Evolutionary conservation across 2,888 invertebrate genomes (phyloP).

Genomic region (Phlogophora meticulosa): DNA sequence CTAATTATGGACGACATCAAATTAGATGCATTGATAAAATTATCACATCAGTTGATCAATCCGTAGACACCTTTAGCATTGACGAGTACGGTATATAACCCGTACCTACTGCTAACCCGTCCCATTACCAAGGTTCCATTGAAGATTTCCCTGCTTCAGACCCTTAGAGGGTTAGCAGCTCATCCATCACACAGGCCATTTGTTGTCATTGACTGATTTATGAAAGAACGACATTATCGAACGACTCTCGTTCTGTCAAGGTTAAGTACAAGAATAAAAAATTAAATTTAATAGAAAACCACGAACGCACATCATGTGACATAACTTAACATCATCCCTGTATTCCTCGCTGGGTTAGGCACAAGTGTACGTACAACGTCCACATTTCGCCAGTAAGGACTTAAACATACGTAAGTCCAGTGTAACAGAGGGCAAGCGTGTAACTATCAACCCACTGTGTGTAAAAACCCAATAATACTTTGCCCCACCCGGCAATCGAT

Average conservation of each 20-base stretch:
- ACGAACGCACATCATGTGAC: background rate
- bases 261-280: no score
- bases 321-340: no score
- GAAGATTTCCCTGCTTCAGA: slow-evolving; percentile 9
- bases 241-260: no score
- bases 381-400: no score
- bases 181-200: slow-evolving; percentile 30
- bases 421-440: no score
- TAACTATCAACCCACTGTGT: no score
- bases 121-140: background rate
- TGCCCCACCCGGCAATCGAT: no score
- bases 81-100: background rate
- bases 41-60: no score
- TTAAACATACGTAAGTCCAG: no score
- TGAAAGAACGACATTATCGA: slow-evolving; percentile 1
- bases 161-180: slow-evolving; percentile 17
- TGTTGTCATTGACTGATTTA: slow-evolving; percentile 39
- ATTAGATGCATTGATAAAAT: background rate
- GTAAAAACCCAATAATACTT: no score
- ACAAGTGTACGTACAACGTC: no score
- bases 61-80: background rate
- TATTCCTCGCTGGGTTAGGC: no score
- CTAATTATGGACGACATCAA: background rate
- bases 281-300: background rate
- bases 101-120: slow-evolving; percentile 2